These are phyloP conservation scores for Luscinia luscinia DNA, from an alignment of 2,797 vertebrate species.

Conservation along the genomic window DNA sequence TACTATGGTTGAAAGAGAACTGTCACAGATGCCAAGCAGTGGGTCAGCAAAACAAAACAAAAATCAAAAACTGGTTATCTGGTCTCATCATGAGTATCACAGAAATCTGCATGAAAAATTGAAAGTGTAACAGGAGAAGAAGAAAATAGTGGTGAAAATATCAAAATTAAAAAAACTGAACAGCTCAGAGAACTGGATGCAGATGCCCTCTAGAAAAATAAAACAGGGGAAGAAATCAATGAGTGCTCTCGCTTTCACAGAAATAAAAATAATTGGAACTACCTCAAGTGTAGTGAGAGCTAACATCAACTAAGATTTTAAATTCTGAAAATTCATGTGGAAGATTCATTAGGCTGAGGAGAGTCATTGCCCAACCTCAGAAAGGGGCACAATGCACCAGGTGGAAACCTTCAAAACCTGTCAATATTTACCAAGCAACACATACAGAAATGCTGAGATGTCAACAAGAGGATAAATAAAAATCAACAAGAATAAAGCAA, in stretches of 20 bases:
- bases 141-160: neutral
- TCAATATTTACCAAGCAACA: neutral
- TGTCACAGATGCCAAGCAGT: neutral
- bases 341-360: neutral
- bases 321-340: neutral
- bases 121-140: neutral
- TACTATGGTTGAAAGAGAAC: neutral
- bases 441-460: neutral
- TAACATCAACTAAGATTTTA: accelerated
- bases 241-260: accelerated
- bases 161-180: neutral
- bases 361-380: neutral
- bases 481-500: neutral
- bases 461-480: neutral
- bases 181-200: neutral
- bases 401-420: neutral
- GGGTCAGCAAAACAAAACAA: neutral
- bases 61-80: neutral
- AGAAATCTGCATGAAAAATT: neutral
- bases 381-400: neutral
- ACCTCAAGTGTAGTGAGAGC: accelerated
- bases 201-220: neutral
- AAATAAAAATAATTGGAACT: neutral
- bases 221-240: neutral
- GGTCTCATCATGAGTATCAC: neutral